Evolutionary conservation across 2,113 vertebrate species (phyloP).

Genomic region (Salvelinus fontinalis): DNA sequence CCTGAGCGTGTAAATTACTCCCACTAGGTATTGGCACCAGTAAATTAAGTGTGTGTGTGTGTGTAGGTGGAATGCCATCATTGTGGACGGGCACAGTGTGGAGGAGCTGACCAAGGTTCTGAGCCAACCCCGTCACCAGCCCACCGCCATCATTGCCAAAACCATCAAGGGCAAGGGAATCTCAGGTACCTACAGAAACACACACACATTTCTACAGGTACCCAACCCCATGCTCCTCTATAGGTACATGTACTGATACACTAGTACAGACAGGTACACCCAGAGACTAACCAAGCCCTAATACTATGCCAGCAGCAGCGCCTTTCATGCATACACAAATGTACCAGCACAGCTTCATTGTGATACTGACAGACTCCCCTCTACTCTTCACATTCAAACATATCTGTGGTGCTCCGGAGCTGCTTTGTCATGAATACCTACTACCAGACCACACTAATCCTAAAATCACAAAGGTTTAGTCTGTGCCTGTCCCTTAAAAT

Average conservation of each 20-base stretch:
- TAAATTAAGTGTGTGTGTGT: background rate
- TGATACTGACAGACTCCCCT: too few relatives aligned
- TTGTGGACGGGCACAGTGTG: slow-evolving; percentile 94
- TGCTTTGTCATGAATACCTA: too few relatives aligned
- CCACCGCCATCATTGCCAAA: slow-evolving; percentile 90
- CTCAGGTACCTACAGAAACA: slow-evolving; percentile 71
- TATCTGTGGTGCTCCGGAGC: too few relatives aligned
- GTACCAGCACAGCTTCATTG: too few relatives aligned
- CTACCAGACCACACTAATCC: too few relatives aligned
- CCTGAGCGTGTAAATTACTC: background rate
- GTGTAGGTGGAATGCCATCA: slow-evolving; percentile 86
- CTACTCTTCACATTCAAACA: too few relatives aligned
- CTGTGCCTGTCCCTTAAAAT: background rate
- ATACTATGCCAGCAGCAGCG: too few relatives aligned
- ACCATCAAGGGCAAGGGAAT: slow-evolving; percentile 94
- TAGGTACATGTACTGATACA: too few relatives aligned
- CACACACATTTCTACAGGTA: background rate
- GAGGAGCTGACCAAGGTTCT: slow-evolving; percentile 95
- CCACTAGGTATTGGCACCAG: background rate
- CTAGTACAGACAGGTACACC: too few relatives aligned
- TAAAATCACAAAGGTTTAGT: background rate
- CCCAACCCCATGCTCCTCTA: too few relatives aligned
- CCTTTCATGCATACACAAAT: too few relatives aligned
- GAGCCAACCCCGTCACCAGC: slow-evolving; percentile 86
- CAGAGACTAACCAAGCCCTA: too few relatives aligned